phyloP scores from a whole-genome alignment of 2,113 vertebrate genomes.

The Mormoops blainvillei region DNA sequence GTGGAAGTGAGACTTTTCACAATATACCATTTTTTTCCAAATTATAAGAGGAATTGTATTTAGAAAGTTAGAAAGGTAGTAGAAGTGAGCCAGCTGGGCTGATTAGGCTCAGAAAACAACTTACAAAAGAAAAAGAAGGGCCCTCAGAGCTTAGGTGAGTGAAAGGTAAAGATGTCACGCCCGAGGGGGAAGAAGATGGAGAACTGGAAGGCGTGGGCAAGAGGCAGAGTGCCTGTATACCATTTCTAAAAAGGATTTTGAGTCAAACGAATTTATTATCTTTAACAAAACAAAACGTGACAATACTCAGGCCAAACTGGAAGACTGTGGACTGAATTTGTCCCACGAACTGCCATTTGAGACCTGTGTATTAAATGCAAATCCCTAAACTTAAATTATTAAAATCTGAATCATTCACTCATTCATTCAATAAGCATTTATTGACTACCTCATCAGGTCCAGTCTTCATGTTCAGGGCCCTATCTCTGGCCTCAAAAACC shows the following conservation, averaged over 20 bases:
- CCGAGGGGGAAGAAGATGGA: not conserved
- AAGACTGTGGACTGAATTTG: not conserved
- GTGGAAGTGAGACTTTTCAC: not conserved
- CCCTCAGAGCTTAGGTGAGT: not conserved
- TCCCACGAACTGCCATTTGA: not conserved
- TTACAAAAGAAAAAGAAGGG: not conserved
- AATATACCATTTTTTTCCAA: not conserved
- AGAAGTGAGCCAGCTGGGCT: not conserved
- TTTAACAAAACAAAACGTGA: not conserved
- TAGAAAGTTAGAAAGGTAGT: not conserved
- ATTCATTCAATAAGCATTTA: not conserved
- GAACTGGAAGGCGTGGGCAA: not conserved
- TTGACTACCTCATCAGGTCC: not conserved
- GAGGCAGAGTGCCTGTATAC: not conserved
- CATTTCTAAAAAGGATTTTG: not conserved
- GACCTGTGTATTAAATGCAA: not conserved
- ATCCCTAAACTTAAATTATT: not conserved
- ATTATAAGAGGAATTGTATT: not conserved
- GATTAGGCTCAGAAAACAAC: not conserved
- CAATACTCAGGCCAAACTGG: not conserved
- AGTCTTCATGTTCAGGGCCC: not conserved
- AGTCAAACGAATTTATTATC: not conserved
- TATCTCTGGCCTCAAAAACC: not conserved
- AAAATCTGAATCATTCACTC: not conserved
- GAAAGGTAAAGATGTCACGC: not conserved